Base-by-base conservation (phyloP, 2,888 invertebrate species). In the Eristalis pertinax region DNA sequence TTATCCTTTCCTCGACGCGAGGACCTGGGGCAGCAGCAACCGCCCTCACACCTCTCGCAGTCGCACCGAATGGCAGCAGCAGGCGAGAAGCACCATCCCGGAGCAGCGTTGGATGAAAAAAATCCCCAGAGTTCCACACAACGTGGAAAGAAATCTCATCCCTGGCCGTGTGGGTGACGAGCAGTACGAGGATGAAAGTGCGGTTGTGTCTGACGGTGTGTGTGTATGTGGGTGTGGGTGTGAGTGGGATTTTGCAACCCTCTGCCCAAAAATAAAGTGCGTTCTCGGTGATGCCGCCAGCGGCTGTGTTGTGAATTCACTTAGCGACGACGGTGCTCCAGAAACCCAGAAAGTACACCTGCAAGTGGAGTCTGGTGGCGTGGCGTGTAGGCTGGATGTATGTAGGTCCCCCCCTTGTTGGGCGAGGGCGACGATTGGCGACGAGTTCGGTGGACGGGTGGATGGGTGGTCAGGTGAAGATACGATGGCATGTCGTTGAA, bases 181-280 rank as follows among this genome's bases (percentile, higher is more conserved):
- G 64, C 41, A 26, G 56, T 50, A 68, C 74, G 69, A 73, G 68
- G 69, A 29, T 19, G 68, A 73, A 60, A 77, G 64, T 60, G 82
- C 65, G 78, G 70, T 78, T 67, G 86, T 74, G 67, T 41, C 43
- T 10, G 43, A 43, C 19, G 19, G 38, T 38, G 38, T 1, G 38
- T 38, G 38, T 38, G 8, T 38, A 8, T 32, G 32, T 32, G n/a
- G n/a, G 32, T 32, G 32, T 4, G 1, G 26, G 26, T 4, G 26
- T 1, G 32, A 7, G 43, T 3, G 50, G 50, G 50, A 50, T n/a
- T 50, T 50, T 19, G 50, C 67, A 72, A 26, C 26, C 72, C 62
- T 83, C 83, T 79, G 65, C 84, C 87, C 87, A 84, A 82, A 78
- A 84, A 87, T 75, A 79, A 87, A 87, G 87, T 87, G 87, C 87